phyloP scores from a whole-genome alignment of 2,113 vertebrate genomes.

The Hippocampus comes region DNA sequence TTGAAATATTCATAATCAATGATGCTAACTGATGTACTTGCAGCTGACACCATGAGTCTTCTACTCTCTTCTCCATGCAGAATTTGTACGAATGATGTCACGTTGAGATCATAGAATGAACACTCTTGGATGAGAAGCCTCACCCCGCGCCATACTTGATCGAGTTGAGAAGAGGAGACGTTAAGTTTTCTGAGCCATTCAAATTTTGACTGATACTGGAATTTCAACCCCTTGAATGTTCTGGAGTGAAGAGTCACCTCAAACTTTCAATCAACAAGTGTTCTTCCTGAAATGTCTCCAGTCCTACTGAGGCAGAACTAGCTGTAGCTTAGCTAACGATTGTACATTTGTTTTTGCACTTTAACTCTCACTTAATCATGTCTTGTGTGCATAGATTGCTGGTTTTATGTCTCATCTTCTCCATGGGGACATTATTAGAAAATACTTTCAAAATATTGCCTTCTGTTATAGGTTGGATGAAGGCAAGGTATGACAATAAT shows the following conservation, averaged over 20 bases:
- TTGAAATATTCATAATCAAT: neutral
- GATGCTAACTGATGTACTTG: neutral
- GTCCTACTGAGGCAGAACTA: constrained; percentile 53
- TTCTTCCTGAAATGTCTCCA: constrained; percentile 63
- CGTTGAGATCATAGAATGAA: constrained; percentile 72
- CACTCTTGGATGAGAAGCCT: constrained; percentile 53
- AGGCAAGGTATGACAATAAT: constrained; percentile 22
- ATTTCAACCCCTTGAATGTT: constrained; percentile 49
- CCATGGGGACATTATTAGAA: constrained; percentile 26
- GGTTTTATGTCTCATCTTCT: constrained; percentile 42
- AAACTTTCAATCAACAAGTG: constrained; percentile 57
- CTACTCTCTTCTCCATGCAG: constrained; percentile 60
- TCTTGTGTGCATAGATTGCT: constrained; percentile 41
- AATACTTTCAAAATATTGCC: constrained; percentile 28
- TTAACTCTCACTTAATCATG: constrained; percentile 59
- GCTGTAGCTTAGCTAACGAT: constrained; percentile 67
- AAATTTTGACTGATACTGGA: constrained; percentile 62
- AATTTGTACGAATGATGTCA: constrained; percentile 97
- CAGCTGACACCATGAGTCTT: constrained; percentile 1
- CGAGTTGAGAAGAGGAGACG: constrained; percentile 30
- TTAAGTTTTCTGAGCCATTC: constrained; percentile 61
- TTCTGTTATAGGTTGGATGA: constrained; percentile 19
- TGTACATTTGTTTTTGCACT: constrained; percentile 67
- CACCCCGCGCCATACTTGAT: constrained; percentile 36
- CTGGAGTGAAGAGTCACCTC: constrained; percentile 49